phyloP scores from a whole-genome alignment of 2,888 invertebrate genomes.

The Isoperla grammatica region DNA sequence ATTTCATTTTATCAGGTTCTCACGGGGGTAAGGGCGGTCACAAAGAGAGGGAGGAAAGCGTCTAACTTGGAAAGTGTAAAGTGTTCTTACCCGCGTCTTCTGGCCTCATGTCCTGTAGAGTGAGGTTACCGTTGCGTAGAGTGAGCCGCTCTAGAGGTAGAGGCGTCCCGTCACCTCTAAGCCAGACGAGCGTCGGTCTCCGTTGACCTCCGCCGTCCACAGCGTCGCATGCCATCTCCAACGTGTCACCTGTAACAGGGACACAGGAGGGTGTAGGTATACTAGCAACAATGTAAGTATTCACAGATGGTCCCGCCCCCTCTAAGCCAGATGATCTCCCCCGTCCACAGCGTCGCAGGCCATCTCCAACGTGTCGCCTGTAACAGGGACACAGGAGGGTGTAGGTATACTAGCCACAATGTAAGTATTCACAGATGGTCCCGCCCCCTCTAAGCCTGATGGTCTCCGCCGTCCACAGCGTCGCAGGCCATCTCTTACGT shows the following conservation, averaged over 20 bases:
- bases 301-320: too few relatives aligned
- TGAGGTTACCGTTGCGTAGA: constrained; percentile 71
- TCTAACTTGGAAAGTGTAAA: too few relatives aligned
- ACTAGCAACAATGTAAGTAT: too few relatives aligned
- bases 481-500: constrained; percentile 78
- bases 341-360: too few relatives aligned
- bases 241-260: constrained; percentile 48
- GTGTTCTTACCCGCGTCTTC: constrained; percentile 49
- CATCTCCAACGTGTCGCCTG: too few relatives aligned
- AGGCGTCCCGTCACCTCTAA: constrained; percentile 68
- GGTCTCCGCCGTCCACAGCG: constrained; percentile 61
- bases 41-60: too few relatives aligned
- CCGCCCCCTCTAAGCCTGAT: constrained; percentile 74
- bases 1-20: too few relatives aligned
- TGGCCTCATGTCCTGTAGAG: constrained; percentile 61
- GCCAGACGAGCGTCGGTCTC: constrained; percentile 62
- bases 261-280: neutral
- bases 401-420: too few relatives aligned
- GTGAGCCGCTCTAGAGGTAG: constrained; percentile 62
- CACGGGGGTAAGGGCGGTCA: too few relatives aligned
- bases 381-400: too few relatives aligned
- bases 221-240: constrained; percentile 78
- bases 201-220: constrained; percentile 61
- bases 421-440: too few relatives aligned
- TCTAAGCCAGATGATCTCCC: too few relatives aligned